Evolutionary conservation across 1,140 invertebrate genomes (phyloP), one percentile per base, ranked within the genome.

Genomic region (Tenebrio molitor): DNA sequence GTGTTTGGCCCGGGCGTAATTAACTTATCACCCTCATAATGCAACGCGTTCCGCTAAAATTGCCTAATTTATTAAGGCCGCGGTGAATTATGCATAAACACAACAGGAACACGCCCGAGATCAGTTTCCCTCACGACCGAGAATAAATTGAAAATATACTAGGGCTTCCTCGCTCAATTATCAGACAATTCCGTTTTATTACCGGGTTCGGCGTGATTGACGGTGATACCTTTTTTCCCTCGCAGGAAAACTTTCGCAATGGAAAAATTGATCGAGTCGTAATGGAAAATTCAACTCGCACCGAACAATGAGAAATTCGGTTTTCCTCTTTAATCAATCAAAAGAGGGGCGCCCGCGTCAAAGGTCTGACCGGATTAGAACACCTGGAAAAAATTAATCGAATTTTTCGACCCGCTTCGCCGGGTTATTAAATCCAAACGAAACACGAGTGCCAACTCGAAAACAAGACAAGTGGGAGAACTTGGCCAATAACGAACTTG

Each of bases 1-100:
- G 23, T 58, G 50, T 58, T 58, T 58, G 21, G 23, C 23, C 50
- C 50, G 8, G 23, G 23, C 7, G 21, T 58, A 58, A 58, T 58
- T 58, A 58, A 58, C 50, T 58, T 58, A 58, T 58, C 50, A 58
- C 50, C 23, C 50, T 29, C 50, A 58, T 58, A 58, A 58, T 58
- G 50, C 50, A 58, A 10, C 42, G 23, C 50, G 50, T 58, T 58
- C 19, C 50, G 29, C 21, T 29, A n/a, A 58, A 58, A 58, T 58
- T 58, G n/a, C 50, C 50, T 58, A 58, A 58, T 58, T 58, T 58
- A 58, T 58, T 58, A 58, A 58, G 12, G n/a, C 23, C 12, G 50
- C 8, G 10, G 50, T 58, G 50, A 53, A 53, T 53, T 23, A 53
- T 53, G 17, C 19, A 58, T 25, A 58, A 34, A 50, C 44, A 58